Evolutionary conservation across 64 coral and sea anemone species (phyloP).

Genomic region (Pachyseris speciosa): DNA sequence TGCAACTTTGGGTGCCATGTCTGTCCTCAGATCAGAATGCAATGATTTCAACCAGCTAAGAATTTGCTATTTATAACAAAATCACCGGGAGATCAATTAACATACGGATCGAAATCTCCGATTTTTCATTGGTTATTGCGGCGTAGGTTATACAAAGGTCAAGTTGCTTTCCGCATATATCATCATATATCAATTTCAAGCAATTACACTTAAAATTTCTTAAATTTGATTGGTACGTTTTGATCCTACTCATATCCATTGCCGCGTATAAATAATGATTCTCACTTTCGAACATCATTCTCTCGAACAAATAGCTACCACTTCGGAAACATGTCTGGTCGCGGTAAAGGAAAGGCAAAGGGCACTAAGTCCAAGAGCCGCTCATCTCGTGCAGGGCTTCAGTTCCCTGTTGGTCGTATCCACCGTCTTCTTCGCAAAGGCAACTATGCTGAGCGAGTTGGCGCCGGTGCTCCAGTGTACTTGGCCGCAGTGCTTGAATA

Average conservation of each 20-base stretch:
- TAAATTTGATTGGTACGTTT: constrained; percentile 22
- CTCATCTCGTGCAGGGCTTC: constrained; percentile 18
- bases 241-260: background rate
- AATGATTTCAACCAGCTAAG: background rate
- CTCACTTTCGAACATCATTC: background rate
- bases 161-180: background rate
- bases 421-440: constrained; percentile 31
- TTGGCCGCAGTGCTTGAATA: constrained; percentile 17
- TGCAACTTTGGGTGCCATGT: constrained; percentile 3
- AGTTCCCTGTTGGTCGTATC: constrained; percentile 22
- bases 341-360: constrained; percentile 36
- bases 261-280: constrained; percentile 11
- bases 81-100: background rate
- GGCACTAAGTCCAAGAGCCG: constrained; percentile 32
- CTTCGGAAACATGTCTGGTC: constrained; percentile 14
- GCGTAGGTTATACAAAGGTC: background rate
- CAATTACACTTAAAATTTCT: background rate
- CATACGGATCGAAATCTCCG: background rate
- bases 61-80: constrained; percentile 6
- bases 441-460: constrained; percentile 23
- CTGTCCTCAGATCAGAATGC: background rate
- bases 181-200: background rate
- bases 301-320: background rate
- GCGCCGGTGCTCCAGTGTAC: constrained; percentile 30
- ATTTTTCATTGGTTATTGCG: constrained; percentile 1